Base-by-base conservation (phyloP, 1,140 invertebrate species). In the Aphelenchoides avenae region DNA sequence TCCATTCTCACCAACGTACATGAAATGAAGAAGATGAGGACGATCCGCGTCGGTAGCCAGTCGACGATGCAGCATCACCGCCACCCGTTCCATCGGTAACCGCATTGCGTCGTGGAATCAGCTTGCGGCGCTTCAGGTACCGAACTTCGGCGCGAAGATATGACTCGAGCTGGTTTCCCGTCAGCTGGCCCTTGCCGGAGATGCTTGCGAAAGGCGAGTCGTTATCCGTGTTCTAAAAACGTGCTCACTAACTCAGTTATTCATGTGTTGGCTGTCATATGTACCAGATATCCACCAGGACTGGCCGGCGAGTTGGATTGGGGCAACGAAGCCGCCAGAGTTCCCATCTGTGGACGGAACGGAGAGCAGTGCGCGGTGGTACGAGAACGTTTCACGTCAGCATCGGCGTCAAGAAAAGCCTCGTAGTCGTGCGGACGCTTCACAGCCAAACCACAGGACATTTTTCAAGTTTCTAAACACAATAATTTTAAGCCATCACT, bases 351-450 rank as follows among this genome's bases (percentile, higher is more conserved):
- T 48, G 66, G 68, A 11, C 70, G 67, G 53, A 72, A 72, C 2
- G 70, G 70, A n/a, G 71, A 72, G 46, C 70, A 72, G 31, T 72
- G 68, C 5, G 71, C 50, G 34, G 50, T 54, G 2, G 64, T 43
- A 30, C 70, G 53, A 3, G 71, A 50, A 11, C 70, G 58, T 31
- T 72, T 72, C 5, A 65, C 61, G 37, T 72, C 71, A 9, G 54
- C 37, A 24, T 71, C 67, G 18, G 68, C 41, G n/a, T 52, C 44
- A 39, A 72, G 41, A 49, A 54, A 71, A 5, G 70, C 51, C 36
- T 72, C 70, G 50, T 68, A 62, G 39, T 72, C 70, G 30, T 70
- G 64, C 18, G 70, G 70, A 46, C 70, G 62, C 47, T 72, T 72
- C 18, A 72, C 47, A 36, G 70, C 70, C 7, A 72, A 47, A 49